Base-by-base conservation (phyloP, 2,113 vertebrate genomes). In the Anarhynchus alexandrinus region DNA sequence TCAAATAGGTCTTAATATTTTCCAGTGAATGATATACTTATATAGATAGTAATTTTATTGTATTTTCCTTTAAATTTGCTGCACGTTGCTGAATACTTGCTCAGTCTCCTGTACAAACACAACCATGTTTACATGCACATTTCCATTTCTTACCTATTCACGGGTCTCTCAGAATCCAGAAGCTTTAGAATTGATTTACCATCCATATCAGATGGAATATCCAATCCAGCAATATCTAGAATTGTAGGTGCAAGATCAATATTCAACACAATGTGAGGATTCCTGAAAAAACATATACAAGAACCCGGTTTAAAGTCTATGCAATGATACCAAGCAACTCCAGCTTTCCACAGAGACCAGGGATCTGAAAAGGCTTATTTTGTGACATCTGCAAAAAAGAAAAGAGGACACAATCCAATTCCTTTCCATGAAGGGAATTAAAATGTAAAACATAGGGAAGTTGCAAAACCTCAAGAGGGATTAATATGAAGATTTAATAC, bases 141-240 rank as follows among this genome's bases (percentile, higher is more conserved):
- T 72, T 86, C n/a, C 8, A 27, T 70, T 61, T 89, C 97, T 98
- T 97, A 99, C 99, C 99, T 99, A 85, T 99, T 99, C 55, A 98
- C 98, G 1, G 99, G 99, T 92, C 96, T 98, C 61, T 99, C 99
- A 5, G 98, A 98, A 92, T 99, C 99, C 95, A 99, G 96, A 55
- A 99, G 97, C 81, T 99, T 99, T n/a, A 99, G 98, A 97, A 99
- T 99, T 21, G 99, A 99, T 93, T 99, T 99, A 67, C 99, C 99
- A 18, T 99, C 99, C 99, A 99, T 99, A 72, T 99, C 99, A 23
- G 98, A 94, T 1, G 99, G 99, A 91, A 99, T 98, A 95, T 99
- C 99, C 93, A 99, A 96, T 11, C 99, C 99, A 4, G 99, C 99
- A 90, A 99, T 99, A 97, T 99, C 99, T 96, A 99, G 98, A 96